Percentiles rank a stretch among this genome's conserved stretches.
These are phyloP conservation scores for Hydrozoanthus gracilis DNA, from an alignment of 92 coral and sea anemone genomes.

Conservation along the genomic window DNA sequence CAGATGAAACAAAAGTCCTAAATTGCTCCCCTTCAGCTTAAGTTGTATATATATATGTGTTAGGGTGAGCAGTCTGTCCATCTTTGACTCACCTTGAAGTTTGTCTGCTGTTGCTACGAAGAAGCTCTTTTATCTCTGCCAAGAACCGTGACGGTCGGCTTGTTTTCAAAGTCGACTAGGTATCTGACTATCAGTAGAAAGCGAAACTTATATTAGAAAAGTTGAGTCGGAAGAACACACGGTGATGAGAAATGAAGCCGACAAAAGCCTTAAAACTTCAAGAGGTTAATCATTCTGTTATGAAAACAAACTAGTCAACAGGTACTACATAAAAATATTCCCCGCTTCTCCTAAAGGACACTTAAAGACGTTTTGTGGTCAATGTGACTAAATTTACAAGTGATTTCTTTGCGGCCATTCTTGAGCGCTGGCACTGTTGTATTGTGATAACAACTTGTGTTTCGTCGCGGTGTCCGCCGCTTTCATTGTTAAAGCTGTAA, in stretches of 20 bases:
- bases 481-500: not conserved
- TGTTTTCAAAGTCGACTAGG: not conserved
- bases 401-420: conserved; percentile 5
- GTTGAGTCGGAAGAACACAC: not conserved
- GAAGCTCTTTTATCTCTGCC: not conserved
- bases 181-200: not conserved
- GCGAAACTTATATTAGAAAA: not conserved
- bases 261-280: conserved; percentile 8
- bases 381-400: conserved; percentile 9
- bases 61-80: not conserved
- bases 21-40: no score
- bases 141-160: conserved; percentile 1
- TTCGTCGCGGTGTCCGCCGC: conserved; percentile 11
- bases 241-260: not conserved
- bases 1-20: no score
- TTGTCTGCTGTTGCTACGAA: not conserved
- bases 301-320: not conserved
- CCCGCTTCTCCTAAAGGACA: not conserved
- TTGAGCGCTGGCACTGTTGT: not conserved
- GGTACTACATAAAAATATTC: not conserved
- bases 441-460: conserved; percentile 15
- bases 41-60: not conserved
- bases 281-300: conserved; percentile 15
- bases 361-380: not conserved
- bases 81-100: not conserved